Evolutionary conservation across 2,797 vertebrate genomes (phyloP).

Genomic region (Linurgus olivaceus): DNA sequence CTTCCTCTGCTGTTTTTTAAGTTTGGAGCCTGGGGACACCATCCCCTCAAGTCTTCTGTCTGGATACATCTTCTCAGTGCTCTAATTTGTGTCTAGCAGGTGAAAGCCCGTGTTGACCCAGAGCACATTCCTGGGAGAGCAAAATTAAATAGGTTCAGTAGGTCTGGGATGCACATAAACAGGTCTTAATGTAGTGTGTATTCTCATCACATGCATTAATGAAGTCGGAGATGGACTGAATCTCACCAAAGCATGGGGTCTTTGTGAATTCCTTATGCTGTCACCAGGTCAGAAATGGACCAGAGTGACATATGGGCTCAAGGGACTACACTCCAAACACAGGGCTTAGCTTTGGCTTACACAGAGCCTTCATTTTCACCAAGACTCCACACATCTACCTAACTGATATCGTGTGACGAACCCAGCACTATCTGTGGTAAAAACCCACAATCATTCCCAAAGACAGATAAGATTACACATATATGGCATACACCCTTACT

Average conservation of each 20-base stretch:
- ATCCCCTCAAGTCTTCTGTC: neutral
- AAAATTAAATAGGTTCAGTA: constrained; percentile 37
- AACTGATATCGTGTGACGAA: fast-evolving
- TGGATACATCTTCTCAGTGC: neutral
- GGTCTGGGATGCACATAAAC: constrained; percentile 14
- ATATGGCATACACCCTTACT: neutral
- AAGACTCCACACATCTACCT: neutral
- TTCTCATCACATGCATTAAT: constrained; percentile 17
- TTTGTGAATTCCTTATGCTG: neutral
- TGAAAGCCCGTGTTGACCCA: neutral
- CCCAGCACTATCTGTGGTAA: neutral
- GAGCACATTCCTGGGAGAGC: neutral
- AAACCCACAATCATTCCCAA: neutral
- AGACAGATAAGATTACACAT: neutral
- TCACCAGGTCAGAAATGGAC: neutral
- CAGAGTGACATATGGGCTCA: neutral
- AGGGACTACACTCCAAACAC: neutral
- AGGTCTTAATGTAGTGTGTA: constrained; percentile 15
- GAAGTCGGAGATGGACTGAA: neutral
- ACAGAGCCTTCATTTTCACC: neutral
- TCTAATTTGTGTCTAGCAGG: neutral
- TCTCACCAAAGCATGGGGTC: neutral
- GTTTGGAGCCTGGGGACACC: neutral
- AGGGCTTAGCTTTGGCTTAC: neutral
- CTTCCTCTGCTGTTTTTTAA: neutral